Evolutionary conservation across 1,140 invertebrate species (phyloP).

Genomic region (Pygmarrhopalites habei): DNA sequence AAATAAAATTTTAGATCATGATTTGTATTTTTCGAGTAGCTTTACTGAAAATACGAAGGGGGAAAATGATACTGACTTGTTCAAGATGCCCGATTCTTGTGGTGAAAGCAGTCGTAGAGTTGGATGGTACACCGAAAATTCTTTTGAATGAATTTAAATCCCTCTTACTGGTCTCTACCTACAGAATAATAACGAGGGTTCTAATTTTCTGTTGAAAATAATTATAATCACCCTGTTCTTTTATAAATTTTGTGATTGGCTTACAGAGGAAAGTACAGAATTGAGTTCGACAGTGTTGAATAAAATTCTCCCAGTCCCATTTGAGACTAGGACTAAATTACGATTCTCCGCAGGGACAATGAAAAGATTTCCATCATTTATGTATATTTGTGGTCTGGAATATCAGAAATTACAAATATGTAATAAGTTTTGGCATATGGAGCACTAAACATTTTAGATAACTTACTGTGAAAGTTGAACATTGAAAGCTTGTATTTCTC

Average conservation of each 20-base stretch:
- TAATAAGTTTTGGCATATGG: too few relatives aligned
- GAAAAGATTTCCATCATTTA: slow-evolving; percentile 33
- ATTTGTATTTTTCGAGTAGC: too few relatives aligned
- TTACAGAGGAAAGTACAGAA: slow-evolving; percentile 26
- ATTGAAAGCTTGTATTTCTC: too few relatives aligned
- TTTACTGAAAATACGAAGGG: too few relatives aligned
- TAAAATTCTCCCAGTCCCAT: slow-evolving; percentile 35
- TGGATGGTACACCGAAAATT: slow-evolving; percentile 29
- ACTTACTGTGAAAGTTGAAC: too few relatives aligned
- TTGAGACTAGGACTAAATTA: slow-evolving; percentile 31
- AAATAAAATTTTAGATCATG: too few relatives aligned
- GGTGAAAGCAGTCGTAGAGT: slow-evolving; percentile 11
- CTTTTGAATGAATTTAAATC: slow-evolving; percentile 24
- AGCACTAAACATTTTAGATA: too few relatives aligned
- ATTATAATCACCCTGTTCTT: background rate
- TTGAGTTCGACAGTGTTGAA: slow-evolving; percentile 31
- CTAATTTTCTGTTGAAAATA: background rate
- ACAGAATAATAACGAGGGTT: background rate
- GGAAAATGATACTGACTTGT: too few relatives aligned
- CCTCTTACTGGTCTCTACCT: slow-evolving; percentile 30
- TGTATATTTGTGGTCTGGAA: slow-evolving; percentile 35
- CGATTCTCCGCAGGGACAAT: slow-evolving; percentile 31
- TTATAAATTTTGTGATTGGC: background rate
- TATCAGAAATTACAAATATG: too few relatives aligned
- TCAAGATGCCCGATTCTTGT: slow-evolving; percentile 10